Percentiles rank a stretch among this genome's conserved stretches.
Evolutionary conservation across 2,113 vertebrate genomes (phyloP).

Genomic region (Ceyx melanurus): DNA sequence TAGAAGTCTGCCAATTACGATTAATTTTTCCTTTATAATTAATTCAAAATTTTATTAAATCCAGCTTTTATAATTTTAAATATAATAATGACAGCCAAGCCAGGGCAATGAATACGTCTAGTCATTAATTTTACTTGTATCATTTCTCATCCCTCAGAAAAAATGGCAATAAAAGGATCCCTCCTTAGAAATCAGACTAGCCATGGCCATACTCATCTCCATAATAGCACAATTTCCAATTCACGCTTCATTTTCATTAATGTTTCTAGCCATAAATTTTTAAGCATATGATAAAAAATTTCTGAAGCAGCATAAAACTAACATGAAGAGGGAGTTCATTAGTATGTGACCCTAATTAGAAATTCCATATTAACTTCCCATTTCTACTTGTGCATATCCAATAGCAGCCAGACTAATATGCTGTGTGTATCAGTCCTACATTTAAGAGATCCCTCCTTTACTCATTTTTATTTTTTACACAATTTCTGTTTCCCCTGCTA

Average conservation of each 20-base stretch:
- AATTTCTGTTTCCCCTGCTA: conserved; percentile 36
- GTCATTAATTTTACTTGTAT: conserved; percentile 77
- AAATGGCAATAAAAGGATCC: conserved; percentile 78
- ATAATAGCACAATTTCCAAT: conserved; percentile 86
- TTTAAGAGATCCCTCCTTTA: not conserved
- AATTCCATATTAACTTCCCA: conserved; percentile 83
- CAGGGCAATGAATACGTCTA: conserved; percentile 55
- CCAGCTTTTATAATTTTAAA: conserved; percentile 76
- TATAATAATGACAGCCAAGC: conserved; percentile 59
- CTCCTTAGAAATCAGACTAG: conserved; percentile 79
- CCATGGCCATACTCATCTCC: conserved; percentile 76
- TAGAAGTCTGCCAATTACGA: conserved; percentile 67
- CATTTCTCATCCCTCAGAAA: conserved; percentile 67
- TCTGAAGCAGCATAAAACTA: conserved; percentile 89
- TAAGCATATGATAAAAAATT: conserved; percentile 90
- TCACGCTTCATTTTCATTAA: conserved; percentile 89
- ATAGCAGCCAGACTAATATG: conserved; percentile 42
- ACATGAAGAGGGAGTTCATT: conserved; percentile 84
- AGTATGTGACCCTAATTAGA: conserved; percentile 87
- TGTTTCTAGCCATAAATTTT: conserved; percentile 88
- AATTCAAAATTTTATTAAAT: conserved; percentile 81
- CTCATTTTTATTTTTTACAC: conserved; percentile 71
- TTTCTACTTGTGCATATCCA: conserved; percentile 72
- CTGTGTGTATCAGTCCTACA: not conserved
- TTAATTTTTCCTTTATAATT: conserved; percentile 77